Evolutionary conservation across 2,113 vertebrate genomes (phyloP), one percentile per base, ranked within the genome.

Genomic region (Jaculus jaculus): DNA sequence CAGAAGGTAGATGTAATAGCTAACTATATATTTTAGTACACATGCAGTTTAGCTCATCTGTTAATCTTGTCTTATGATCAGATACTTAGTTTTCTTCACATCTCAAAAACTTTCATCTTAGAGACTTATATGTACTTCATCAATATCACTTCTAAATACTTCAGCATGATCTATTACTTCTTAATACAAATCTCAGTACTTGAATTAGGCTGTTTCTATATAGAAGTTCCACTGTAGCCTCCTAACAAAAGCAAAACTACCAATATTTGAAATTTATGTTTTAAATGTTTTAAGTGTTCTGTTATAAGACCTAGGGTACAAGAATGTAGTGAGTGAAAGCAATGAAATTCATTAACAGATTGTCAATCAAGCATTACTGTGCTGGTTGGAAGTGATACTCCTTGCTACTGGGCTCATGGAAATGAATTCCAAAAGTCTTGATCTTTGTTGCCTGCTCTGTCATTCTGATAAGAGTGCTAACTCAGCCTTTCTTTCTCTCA

Each of bases 401-500:
- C 86, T 87, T 74, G 54, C 80, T 69, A 66, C 89, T 80, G 16
- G 65, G 60, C 92, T 90, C 34, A 5, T 73, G 88, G 82, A 79
- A 10, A 4, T 72, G 82, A 66, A 42, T 75, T 73, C 11, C 26
- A 32, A 94, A 79, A 88, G 68, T 83, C 1, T 5, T 47, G 95
- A 69, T 81, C 87, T 92, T 89, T 79, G 66, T 78, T 83, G 28
- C 71, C 75, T 34, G 69, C 75, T 80, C 61, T 93, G 71, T 89
- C 69, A 82, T 72, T 74, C 30, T 47, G 69, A 68, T 21, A 60
- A 32, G 54, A 0, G 0, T 10, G 1, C 54, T 97, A 60, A 87
- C 84, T 81, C 4, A 0, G 66, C 83, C 92, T 97, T 95, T 96
- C 97, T 99, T 61, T 92, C 98, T 99, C 54, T 98, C 92, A 98